Base-by-base conservation (phyloP, 2,888 invertebrate genomes). In the Carterocephalus palaemon region DNA sequence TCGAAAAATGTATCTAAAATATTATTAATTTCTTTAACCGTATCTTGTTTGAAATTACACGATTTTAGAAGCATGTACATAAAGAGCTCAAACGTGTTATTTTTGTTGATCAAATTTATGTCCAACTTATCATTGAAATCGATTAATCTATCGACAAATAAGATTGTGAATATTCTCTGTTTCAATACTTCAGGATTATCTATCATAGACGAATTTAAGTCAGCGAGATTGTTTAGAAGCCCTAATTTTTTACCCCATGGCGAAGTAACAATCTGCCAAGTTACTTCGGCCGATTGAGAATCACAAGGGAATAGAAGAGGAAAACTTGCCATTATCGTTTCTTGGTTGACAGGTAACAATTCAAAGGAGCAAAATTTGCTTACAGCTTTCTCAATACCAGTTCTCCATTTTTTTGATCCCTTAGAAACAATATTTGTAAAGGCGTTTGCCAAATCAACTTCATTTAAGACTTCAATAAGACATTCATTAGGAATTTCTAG, bases 251-350 rank as follows among this genome's bases (percentile, higher is more conserved):
- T 67, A 2, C 79, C 83, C 67, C 89, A 74, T 9, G 74, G 57
- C 0, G 81, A 83, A 33, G 62, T 64, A 15, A 86, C 55, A 42
- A 87, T 75, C 16, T 71, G 55, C 64, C 68, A 71, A 4, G 85
- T 64, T 0, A 75, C 51, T 47, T 67, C 52, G 17, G 70, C 67
- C 9, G 72, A 63, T 37, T 73, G 62, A 48, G 64, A 46, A 55
- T 85, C 75, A 32, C 68, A 60, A 0, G 92, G 91, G 53, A 92
- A 90, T 3, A 93, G 64, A 61, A 89, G 90, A 6, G 92, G 92
- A 16, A 92, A 67, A 12, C 92, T 70, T 0, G 88, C 80, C 20
- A 91, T 64, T 33, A 92, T 84, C 2, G 89, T 86, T 49, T 88
- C 81, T 37, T 89, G 88, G 55, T 90, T 89, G 2, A 89, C 87